Percentiles rank a stretch among this genome's conserved stretches.
These are phyloP conservation scores for Trematocara macrostoma DNA, from an alignment of 2,113 vertebrate species.

Conservation along the genomic window DNA sequence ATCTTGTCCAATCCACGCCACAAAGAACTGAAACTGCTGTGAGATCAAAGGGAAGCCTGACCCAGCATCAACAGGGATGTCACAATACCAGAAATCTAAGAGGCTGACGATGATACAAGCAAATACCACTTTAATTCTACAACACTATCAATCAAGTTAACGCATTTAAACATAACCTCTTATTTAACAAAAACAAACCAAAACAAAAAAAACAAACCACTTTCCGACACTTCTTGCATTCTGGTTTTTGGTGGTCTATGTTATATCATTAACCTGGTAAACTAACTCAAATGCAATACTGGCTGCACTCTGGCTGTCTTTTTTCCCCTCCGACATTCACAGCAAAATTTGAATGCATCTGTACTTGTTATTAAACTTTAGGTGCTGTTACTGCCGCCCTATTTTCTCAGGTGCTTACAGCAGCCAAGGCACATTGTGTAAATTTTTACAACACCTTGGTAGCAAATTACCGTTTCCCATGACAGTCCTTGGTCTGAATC, in stretches of 20 bases:
- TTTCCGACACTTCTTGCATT: neutral
- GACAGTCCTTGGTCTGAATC: neutral
- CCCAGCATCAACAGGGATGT: neutral
- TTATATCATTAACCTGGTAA: neutral
- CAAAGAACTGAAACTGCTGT: neutral
- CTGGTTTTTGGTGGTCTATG: neutral
- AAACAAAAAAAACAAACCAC: neutral
- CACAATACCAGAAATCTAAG: neutral
- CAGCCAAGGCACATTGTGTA: neutral
- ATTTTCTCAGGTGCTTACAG: neutral
- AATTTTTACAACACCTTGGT: neutral
- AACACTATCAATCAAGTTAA: neutral
- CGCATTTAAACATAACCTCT: neutral
- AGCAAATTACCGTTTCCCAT: neutral
- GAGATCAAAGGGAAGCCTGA: neutral
- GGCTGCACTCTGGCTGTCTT: neutral
- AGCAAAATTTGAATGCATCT: neutral
- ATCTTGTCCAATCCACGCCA: neutral
- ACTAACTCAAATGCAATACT: neutral
- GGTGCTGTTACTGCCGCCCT: neutral
- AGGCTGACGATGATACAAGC: neutral
- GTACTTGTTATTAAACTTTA: neutral
- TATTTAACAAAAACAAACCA: neutral
- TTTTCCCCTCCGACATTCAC: fast-evolving
- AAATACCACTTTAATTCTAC: neutral